A percentile compares a stretch with the other conserved stretches of the same genome.
Conservation (phyloP, 2,888 invertebrate genomes). For the Pollenia amentaria region DNA sequence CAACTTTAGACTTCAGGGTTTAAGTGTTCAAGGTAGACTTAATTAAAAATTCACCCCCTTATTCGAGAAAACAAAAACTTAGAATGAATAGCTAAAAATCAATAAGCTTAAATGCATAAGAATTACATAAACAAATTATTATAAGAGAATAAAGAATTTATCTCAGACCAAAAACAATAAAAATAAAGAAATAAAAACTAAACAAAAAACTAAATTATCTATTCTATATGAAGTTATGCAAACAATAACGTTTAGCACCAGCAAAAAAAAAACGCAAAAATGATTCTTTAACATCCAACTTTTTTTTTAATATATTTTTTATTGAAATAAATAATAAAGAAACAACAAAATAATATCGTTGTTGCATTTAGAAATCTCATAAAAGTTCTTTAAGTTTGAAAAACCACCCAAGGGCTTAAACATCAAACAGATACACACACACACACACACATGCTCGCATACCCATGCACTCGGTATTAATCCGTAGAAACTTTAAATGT, state of each 20-base stretch:
- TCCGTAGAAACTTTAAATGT: slow-evolving; percentile 20
- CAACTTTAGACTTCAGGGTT: too few species aligned
- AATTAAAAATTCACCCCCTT: too few species aligned
- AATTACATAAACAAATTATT: slow-evolving; percentile 29
- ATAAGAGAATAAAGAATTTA: slow-evolving; percentile 11
- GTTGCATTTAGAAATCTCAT: slow-evolving; percentile 32
- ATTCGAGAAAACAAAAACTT: too few species aligned
- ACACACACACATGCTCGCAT: neutral
- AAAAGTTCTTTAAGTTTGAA: slow-evolving; percentile 28
- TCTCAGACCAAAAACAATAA: neutral
- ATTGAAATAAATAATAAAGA: slow-evolving; percentile 3
- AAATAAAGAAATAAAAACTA: neutral
- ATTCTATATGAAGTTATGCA: slow-evolving; percentile 40
- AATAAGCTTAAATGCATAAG: slow-evolving; percentile 11
- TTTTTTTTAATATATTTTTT: slow-evolving; percentile 11
- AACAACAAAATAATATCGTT: slow-evolving; percentile 28
- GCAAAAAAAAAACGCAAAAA: slow-evolving; percentile 31
- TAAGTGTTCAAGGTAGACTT: too few species aligned
- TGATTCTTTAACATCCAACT: neutral
- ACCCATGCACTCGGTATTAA: neutral
- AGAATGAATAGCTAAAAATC: slow-evolving; percentile 22
- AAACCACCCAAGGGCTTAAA: slow-evolving; percentile 61
- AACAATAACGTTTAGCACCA: slow-evolving; percentile 43
- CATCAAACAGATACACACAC: neutral
- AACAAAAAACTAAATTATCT: neutral